phyloP scores from a whole-genome alignment of 2,888 invertebrate genomes.

The Cephonodes hylas region DNA sequence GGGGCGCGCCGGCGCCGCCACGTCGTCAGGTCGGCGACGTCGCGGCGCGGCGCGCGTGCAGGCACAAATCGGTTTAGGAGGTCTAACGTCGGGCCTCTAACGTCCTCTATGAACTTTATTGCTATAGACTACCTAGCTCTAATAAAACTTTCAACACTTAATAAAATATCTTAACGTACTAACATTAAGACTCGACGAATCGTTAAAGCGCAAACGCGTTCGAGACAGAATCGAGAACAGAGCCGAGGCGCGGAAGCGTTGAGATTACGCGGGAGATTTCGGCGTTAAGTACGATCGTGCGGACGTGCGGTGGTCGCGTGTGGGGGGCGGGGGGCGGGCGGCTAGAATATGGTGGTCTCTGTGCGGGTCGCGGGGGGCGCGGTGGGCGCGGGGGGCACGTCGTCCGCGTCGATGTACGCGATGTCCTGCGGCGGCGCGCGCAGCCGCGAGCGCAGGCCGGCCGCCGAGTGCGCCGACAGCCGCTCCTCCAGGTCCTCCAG shows the following conservation, averaged over 20 bases:
- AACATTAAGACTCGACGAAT: conserved; percentile 48
- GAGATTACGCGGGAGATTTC: conserved; percentile 43
- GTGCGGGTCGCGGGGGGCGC: conserved; percentile 41
- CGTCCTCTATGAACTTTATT: conserved; percentile 48
- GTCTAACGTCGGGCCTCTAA: conserved; percentile 46
- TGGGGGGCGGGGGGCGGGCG: conserved; percentile 28
- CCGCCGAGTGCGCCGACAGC: conserved; percentile 98
- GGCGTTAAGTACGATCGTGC: conserved; percentile 53
- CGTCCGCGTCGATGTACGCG: conserved; percentile 90
- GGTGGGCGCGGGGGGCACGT: conserved; percentile 58
- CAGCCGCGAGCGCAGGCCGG: conserved; percentile 93
- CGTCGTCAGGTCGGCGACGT: conserved; percentile 28
- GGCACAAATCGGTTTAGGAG: conserved; percentile 59
- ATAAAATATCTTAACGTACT: conserved; percentile 53
- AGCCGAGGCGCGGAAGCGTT: conserved; percentile 30
- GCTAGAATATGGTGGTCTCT: conserved; percentile 71
- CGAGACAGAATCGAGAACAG: conserved; percentile 36
- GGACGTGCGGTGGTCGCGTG: conserved; percentile 38
- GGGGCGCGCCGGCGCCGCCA: conserved; percentile 34
- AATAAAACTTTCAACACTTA: conserved; percentile 66
- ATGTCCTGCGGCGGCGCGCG: conserved; percentile 88
- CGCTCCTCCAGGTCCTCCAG: conserved; percentile 99
- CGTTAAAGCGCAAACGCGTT: conserved; percentile 35
- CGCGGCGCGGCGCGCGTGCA: conserved; percentile 38
- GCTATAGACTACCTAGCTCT: conserved; percentile 66